These are phyloP conservation scores for Andricus quercusramuli DNA, from an alignment of 2,888 invertebrate species.

Conservation along the genomic window DNA sequence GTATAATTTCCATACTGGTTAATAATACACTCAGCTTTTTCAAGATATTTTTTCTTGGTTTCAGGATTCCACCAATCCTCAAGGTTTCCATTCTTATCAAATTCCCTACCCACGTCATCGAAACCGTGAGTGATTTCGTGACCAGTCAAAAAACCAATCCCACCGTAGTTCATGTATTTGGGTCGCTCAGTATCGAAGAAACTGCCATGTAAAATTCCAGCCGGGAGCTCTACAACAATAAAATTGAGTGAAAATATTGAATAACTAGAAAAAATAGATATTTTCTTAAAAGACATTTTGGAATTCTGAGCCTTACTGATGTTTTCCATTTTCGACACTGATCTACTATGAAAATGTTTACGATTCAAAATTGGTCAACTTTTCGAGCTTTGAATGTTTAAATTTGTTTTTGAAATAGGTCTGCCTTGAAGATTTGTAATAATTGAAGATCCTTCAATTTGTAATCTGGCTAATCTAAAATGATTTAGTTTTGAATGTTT, in stretches of 20 bases:
- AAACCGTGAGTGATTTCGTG: constrained; percentile 96
- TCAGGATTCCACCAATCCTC: constrained; percentile 95
- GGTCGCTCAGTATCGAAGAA: constrained; percentile 94
- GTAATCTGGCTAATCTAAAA: too few relatives aligned
- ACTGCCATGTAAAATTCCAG: constrained; percentile 94
- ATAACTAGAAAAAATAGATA: not conserved
- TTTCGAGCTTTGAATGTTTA: too few relatives aligned
- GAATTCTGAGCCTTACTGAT: too few relatives aligned
- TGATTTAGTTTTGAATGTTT: too few relatives aligned
- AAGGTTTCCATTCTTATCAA: constrained; percentile 93
- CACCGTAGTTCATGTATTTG: constrained; percentile 94
- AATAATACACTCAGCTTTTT: constrained; percentile 88
- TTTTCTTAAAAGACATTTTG: too few relatives aligned
- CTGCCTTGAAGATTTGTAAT: too few relatives aligned
- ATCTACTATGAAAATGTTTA: too few relatives aligned
- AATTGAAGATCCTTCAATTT: too few relatives aligned
- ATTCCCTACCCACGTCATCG: constrained; percentile 93
- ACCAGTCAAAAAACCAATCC: constrained; percentile 94
- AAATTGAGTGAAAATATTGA: not conserved
- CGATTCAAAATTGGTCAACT: too few relatives aligned
- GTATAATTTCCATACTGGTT: too few relatives aligned
- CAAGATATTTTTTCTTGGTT: constrained; percentile 90
- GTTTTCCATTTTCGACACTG: too few relatives aligned
- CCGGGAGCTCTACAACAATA: constrained; percentile 78
- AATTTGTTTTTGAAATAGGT: too few relatives aligned